Evolutionary conservation across 2,888 invertebrate species (phyloP), one percentile per base, ranked within the genome.

Genomic region (Sepiola atlantica): DNA sequence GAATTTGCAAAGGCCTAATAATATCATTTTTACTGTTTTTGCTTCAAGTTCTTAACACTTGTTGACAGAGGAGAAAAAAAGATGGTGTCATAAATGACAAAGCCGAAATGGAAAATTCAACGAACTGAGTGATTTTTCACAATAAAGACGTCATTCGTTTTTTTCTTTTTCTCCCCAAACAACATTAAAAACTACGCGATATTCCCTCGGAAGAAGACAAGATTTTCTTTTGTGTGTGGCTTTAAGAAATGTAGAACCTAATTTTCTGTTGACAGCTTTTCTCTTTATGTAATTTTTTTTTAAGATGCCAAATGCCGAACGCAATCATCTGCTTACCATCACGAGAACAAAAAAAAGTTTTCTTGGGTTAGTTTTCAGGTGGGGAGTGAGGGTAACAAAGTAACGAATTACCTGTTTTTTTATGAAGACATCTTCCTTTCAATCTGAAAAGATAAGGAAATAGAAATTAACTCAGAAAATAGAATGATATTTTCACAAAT

Each of bases 401-500:
- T n/a, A 32, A 77, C 4, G 2, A 77, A 14, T 77, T 77, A 77
- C 77, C 77, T 77, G n/a, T 20, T 77, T n/a, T 77, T 61, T 61
- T 32, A 77, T 77, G 77, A 77, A 0, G 32, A 77, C 16, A 16
- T 77, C 77, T 77, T 77, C 77, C n/a, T 77, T 77, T 77, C 77
- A n/a, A 77, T n/a, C 77, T 77, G n/a, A 77, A 77, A 77, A n/a
- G n/a, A 77, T n/a, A 77, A 45, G 77, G n/a, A 77, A 77, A 77
- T 12, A 32, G 32, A 28, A 61, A 77, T 0, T 77, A 32, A 32
- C n/a, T 2, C 77, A 77, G 32, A 18, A 77, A 61, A 12, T 61
- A 61, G 21, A 24, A 61, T 61, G 61, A 61, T 61, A 61, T 28
- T 61, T 3, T 61, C 61, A 61, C 24, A 28, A 61, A 61, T 61